Conservation (phyloP, 2,888 invertebrate species). For the Willowsia nigromaculata region DNA sequence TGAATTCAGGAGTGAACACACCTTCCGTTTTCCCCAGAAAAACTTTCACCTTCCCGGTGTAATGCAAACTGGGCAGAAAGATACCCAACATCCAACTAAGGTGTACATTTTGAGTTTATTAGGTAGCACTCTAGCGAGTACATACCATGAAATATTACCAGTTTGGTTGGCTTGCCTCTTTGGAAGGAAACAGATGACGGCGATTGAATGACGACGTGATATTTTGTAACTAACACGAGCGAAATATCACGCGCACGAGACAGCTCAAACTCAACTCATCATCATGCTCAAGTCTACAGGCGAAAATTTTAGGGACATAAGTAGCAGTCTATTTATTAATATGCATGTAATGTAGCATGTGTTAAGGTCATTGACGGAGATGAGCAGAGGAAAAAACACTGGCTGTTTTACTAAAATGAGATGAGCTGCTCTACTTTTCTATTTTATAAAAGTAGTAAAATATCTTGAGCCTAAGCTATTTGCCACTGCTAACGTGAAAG, state of each 20-base stretch:
- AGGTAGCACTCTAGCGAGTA: not conserved
- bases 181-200: not conserved
- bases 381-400: not conserved
- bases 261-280: not conserved
- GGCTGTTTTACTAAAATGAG: not conserved
- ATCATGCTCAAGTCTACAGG: not conserved
- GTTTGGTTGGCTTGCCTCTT: not conserved
- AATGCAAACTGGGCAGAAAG: not conserved
- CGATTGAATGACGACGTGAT: constrained; percentile 23
- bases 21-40: not conserved
- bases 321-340: constrained; percentile 1
- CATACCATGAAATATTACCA: not conserved
- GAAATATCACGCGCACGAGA: not conserved
- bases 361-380: constrained; percentile 10
- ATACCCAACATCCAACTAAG: not conserved
- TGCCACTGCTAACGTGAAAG: not conserved
- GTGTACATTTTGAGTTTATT: not conserved
- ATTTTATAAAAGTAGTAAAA: not conserved
- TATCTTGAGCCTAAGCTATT: not conserved
- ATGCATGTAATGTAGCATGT: constrained; percentile 36
- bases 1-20: not conserved
- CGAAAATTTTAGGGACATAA: not conserved
- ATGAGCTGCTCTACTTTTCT: constrained; percentile 34
- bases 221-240: not conserved
- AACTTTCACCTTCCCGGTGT: not conserved